Percentiles rank a stretch among this genome's conserved stretches.
Evolutionary conservation across 1,140 invertebrate species (phyloP).

Genomic region (Wiebesia pumilae): DNA sequence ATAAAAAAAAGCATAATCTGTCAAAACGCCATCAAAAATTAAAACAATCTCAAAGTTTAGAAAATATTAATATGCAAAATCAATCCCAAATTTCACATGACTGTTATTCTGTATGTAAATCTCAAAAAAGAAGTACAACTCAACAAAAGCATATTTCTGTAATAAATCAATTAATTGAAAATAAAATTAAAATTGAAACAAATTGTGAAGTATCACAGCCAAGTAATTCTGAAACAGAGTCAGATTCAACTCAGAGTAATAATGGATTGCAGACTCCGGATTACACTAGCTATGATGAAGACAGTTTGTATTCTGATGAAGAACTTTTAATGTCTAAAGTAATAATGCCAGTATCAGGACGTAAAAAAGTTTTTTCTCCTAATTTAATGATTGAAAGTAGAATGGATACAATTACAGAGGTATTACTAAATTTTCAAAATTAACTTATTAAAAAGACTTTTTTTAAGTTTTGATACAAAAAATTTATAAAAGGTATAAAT

Average conservation of each 20-base stretch:
- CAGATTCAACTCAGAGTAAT: conserved; percentile 29
- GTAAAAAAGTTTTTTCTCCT: not conserved
- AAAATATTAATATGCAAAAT: conserved; percentile 14
- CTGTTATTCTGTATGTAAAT: not conserved
- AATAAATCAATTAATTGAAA: not conserved
- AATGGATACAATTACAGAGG: not conserved
- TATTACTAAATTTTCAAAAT: not conserved
- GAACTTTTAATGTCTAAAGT: conserved; percentile 36
- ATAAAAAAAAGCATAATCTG: conserved; percentile 7
- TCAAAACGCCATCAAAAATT: not conserved
- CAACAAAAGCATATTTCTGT: not conserved
- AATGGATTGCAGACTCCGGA: conserved; percentile 43
- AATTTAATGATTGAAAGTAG: conserved; percentile 9
- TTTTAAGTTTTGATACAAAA: not conserved
- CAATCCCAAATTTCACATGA: not conserved
- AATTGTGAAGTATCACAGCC: conserved; percentile 8
- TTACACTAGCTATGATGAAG: conserved; percentile 49
- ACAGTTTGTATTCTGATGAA: conserved; percentile 39
- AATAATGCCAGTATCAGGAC: not conserved
- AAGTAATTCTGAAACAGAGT: conserved; percentile 39
- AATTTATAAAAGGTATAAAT: not conserved
- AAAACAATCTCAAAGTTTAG: not conserved
- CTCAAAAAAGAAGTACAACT: not conserved
- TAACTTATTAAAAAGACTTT: not conserved
- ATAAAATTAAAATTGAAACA: not conserved